Evolutionary conservation across 2,113 vertebrate genomes (phyloP), one percentile per base, ranked within the genome.

Genomic region (Silurus meridionalis): DNA sequence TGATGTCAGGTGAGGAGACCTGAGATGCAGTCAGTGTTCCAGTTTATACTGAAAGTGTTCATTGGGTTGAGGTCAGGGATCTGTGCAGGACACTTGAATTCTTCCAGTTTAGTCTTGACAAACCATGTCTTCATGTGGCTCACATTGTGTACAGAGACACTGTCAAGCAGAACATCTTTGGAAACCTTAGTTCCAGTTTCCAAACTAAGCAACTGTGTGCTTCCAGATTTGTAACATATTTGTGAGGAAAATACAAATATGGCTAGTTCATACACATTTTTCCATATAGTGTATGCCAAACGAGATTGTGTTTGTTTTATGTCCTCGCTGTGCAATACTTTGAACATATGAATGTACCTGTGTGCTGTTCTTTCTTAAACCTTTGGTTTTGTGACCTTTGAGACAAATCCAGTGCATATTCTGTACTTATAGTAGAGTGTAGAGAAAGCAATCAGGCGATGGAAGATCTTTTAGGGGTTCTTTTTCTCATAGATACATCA

Each of bases 401-500:
- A 64, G 52, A 81, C 84, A 83, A 53, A 83, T 67, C 84, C 25
- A 25, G 63, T 48, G 53, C 11, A 57, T 66, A 55, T 50, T 52
- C 28, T 83, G 11, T 84, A 5, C 0, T 37, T 15, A 19, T 21
- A 69, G 72, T 84, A 78, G 72, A 81, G 19, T 77, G 72, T 83
- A 77, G 53, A 17, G 63, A 71, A 77, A 69, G 53, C 66, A 53
- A 60, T 82, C 80, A 63, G 78, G 61, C n/a, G 46, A 61, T 83
- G 15, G 37, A 72, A 69, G 66, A 61, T 75, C 15, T 80, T 57
- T 52, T 23, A 19, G 64, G 69, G 61, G 14, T 71, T 64, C 48
- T 71, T 58, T 79, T 52, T 86, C 23, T 46, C 71, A 63, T 58
- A 85, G 69, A 87, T 69, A 82, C 83, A 85, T 85, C 63, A 85